These are phyloP conservation scores for Chymomyza amoena DNA, from an alignment of 2,888 invertebrate genomes.

Conservation along the genomic window DNA sequence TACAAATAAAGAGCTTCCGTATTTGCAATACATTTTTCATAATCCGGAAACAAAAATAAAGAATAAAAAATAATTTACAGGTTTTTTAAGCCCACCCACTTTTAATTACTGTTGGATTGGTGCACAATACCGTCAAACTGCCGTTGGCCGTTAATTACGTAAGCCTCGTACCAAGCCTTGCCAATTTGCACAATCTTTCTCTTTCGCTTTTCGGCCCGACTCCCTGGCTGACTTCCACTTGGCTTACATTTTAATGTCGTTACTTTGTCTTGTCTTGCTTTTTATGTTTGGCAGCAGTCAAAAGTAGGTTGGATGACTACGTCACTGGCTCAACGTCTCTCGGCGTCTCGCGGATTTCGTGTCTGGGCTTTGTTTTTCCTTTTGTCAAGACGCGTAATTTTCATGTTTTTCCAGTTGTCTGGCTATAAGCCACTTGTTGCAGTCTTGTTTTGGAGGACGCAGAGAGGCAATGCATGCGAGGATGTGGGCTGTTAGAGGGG, in stretches of 20 bases:
- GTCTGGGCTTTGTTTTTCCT: slow-evolving; percentile 2
- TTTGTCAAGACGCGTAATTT: slow-evolving; percentile 12
- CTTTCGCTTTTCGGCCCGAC: not conserved
- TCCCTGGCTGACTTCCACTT: slow-evolving; percentile 1
- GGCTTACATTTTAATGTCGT: slow-evolving; percentile 37
- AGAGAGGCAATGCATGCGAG: not conserved
- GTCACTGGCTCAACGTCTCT: not conserved
- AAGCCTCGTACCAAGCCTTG: not conserved
- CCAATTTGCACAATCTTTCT: not conserved
- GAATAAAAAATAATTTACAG: not conserved
- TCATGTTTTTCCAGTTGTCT: slow-evolving; percentile 50
- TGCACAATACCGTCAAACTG: not conserved
- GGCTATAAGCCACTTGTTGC: slow-evolving; percentile 32
- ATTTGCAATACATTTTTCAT: no score
- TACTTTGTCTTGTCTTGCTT: slow-evolving; percentile 4
- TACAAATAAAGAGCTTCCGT: no score
- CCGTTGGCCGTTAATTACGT: not conserved
- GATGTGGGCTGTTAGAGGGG: not conserved
- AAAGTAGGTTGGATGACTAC: slow-evolving; percentile 10
- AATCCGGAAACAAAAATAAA: not conserved
- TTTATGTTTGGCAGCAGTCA: not conserved
- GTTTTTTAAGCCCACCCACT: not conserved
- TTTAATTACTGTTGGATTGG: not conserved
- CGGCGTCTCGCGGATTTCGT: slow-evolving; percentile 9
- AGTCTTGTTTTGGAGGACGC: slow-evolving; percentile 35